Evolutionary conservation across 2,797 vertebrate species (phyloP).

Genomic region (Orestias chungarensis): DNA sequence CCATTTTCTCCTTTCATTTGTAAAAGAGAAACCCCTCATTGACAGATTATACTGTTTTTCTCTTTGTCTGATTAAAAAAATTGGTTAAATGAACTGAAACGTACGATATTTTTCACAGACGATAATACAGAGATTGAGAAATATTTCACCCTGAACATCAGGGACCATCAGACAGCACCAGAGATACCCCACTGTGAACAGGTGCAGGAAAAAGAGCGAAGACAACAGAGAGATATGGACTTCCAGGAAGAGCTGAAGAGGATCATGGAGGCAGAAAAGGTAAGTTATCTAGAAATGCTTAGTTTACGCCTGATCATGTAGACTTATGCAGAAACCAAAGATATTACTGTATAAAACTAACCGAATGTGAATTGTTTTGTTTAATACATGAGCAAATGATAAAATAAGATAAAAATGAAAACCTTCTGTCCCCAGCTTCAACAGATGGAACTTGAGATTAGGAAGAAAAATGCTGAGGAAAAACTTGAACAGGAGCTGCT

Average conservation of each 20-base stretch:
- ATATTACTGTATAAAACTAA: neutral
- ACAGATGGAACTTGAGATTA: conserved; percentile 72
- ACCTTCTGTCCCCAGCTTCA: conserved; percentile 66
- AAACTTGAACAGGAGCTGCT: conserved; percentile 78
- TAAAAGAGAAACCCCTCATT: neutral
- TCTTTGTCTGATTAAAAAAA: neutral
- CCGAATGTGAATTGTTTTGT: neutral
- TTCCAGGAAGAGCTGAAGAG: conserved; percentile 82
- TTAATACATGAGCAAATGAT: neutral
- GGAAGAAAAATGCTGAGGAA: conserved; percentile 73
- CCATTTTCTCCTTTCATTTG: neutral
- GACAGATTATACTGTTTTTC: neutral
- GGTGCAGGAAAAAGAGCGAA: conserved; percentile 74
- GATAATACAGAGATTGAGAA: conserved; percentile 71
- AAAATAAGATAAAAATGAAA: too few relatives aligned
- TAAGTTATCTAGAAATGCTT: conserved; percentile 30
- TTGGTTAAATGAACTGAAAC: neutral
- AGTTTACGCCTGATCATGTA: too few relatives aligned
- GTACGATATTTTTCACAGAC: conserved; percentile 40
- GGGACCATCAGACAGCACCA: conserved; percentile 58
- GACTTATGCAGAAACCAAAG: neutral
- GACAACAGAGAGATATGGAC: conserved; percentile 63
- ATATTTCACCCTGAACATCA: conserved; percentile 56
- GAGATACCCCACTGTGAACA: conserved; percentile 65
- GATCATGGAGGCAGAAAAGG: conserved; percentile 61